Evolutionary conservation across 2,113 vertebrate genomes (phyloP).

Genomic region (Strix uralensis): DNA sequence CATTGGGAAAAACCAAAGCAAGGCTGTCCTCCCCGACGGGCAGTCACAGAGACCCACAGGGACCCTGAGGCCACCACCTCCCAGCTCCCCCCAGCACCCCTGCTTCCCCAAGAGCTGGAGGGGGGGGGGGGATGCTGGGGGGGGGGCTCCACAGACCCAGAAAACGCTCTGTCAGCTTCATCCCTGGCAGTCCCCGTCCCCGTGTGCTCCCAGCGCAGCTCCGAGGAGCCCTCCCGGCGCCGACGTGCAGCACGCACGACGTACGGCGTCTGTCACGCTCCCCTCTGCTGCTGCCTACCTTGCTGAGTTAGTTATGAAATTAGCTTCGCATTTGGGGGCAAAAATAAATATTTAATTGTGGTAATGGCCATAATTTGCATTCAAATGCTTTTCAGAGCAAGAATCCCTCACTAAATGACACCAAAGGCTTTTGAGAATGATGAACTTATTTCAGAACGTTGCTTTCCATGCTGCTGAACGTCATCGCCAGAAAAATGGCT

Average conservation of each 20-base stretch:
- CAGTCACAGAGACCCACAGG: too few species aligned
- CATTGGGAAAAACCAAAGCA: neutral
- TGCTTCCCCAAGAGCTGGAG: neutral
- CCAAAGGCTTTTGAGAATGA: constrained; percentile 29
- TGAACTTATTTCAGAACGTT: neutral
- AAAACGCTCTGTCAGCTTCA: neutral
- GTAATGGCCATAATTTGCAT: constrained; percentile 40
- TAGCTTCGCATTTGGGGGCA: neutral
- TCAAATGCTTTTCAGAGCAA: neutral
- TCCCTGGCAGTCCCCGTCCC: fast-evolving
- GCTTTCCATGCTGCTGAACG: neutral
- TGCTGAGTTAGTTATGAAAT: neutral
- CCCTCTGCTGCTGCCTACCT: neutral
- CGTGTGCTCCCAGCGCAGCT: neutral
- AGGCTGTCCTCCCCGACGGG: fast-evolving
- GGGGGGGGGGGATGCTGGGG: neutral
- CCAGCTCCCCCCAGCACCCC: too few species aligned
- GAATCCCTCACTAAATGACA: constrained; percentile 7
- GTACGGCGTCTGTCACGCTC: fast-evolving
- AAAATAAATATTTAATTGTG: constrained; percentile 23
- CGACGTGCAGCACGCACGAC: too few species aligned
- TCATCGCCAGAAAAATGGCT: constrained; percentile 19
- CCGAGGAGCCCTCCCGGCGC: neutral
- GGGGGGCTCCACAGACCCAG: too few species aligned
- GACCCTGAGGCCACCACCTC: neutral